Evolutionary conservation across 2,113 vertebrate species (phyloP), one percentile per base, ranked within the genome.

Genomic region (Galbula dea): DNA sequence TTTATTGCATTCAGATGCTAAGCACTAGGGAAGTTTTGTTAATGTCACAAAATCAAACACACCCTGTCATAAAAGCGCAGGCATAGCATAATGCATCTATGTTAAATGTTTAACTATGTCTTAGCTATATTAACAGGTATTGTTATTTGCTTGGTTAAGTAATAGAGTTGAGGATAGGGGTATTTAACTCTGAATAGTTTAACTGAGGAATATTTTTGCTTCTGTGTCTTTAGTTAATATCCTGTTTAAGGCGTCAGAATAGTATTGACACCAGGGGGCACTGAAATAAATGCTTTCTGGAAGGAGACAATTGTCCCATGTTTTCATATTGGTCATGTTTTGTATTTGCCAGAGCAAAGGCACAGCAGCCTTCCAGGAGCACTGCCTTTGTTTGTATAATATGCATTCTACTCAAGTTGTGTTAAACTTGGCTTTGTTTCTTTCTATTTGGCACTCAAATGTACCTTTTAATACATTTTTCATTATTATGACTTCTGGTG

Each of bases 261-360:
- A 52, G 11, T 57, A 10, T 10, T 83, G 90, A 73, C 93, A 83
- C 59, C 82, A 95, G 88, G 23, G 82, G 83, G 90, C 92, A 93
- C 75, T 85, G 22, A 73, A 79, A 49, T 29, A 58, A 76, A 18
- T 1, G 3, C 37, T 58, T 3, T 26, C 41, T 89, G 67, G n/a
- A 45, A 26, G n/a, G 32, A 46, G 41, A 3, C 30, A 58, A 13
- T 63, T 72, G 36, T 45, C 26, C 24, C 30, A 2, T 2, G 48
- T 39, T 62, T 36, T 43, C 17, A 4, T 54, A 0, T 1, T 20
- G 49, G 49, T 26, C 9, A 12, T 1, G 2, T 34, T 7, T 7
- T 72, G 67, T 30, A 3, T 27, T 76, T 79, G 34, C 41, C 71
- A 82, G 69, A 17, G 15, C 43, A 71, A 41, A 51, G 46, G 15